Base-by-base conservation (phyloP, 2,797 vertebrate genomes). In the Chromobotia macracanthus region DNA sequence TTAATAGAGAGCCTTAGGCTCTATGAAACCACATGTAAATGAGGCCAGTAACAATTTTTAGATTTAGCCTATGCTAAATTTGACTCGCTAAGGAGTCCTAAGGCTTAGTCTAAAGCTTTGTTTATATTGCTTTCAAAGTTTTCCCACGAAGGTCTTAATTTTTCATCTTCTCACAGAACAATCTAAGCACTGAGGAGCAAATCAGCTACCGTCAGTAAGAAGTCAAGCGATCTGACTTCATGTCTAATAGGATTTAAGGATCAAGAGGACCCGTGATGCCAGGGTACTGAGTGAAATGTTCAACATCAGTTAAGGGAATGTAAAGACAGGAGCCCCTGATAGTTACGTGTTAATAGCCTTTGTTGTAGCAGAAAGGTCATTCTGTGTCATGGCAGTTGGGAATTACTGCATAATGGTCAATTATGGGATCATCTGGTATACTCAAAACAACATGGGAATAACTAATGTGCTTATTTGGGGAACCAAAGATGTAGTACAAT, bases 241-340 rank as follows among this genome's bases (percentile, higher is more conserved):
- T 75, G 79, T 83, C 61, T 85, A 87, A 89, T 84, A 77, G 80
- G 78, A 87, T 89, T 87, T 86, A 64, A 65, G 78, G 83, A 86
- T 87, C 67, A 88, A 85, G 67, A 75, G 82, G 44, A 53, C 75
- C 79, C 75, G n/a, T 66, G 79, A 87, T 77, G 86, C 85, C 83
- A 82, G 16, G 68, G 83, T 80, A 84, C 77, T 25, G 56, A 87
- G 76, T 73, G 67, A 79, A 83, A 72, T 67, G 61, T 66, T 89
- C 87, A 84, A 73, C 75, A 75, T 84, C 79, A 85, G 71, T 88
- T 87, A 86, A 77, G 86, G 41, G 63, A 81, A 64, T 84, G 65
- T 78, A 85, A 80, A 55, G 48, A 46, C 64, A 50, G 75, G 61
- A n/a, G 35, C 23, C 58, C 72, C 60, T 80, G 50, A 53, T 64